Base-by-base conservation (phyloP, 2,888 invertebrate species). In the Oligia latruncula region DNA sequence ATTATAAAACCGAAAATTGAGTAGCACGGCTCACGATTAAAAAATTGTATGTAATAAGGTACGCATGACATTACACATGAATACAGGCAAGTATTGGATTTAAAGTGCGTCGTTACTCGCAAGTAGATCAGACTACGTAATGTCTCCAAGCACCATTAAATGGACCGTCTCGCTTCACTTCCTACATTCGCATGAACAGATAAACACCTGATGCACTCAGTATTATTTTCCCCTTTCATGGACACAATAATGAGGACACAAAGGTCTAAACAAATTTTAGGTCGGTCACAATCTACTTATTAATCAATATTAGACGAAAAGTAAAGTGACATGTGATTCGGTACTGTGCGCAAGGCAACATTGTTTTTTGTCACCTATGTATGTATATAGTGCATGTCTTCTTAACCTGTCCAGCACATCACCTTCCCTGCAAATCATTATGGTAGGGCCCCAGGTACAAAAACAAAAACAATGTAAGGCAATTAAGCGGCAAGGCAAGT, bases 191-290 rank as follows among this genome's bases (percentile, higher is more conserved):
- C 68, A 43, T n/a, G 60, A 78, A 62, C 23, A 74, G 78, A 74
- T 74, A 83, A 67, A 73, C 84, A 86, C 75, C 72, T 79, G 83
- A 82, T 86, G n/a, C 70, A 66, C 64, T 82, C 29, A 15, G 13
- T 20, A 29, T 29, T 60, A 72, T 65, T 71, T 85, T 85, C 29
- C 65, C 46, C 35, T 64, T 71, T 82, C n/a, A 17, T 35, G 13
- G 20, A 9, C 58, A n/a, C 1, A 35, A 58, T 23, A 75, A 17
- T 46, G 35, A 55, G 29, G 15, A 71, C 15, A 35, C 15, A 23
- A 5, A 8, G 15, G 15, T 13, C 0, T 0, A 35, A 35, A 35
- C 52, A 15, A 70, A 70, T 4, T 29, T 35, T 52, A 49, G 13
- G 29, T 6, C 20, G 13, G 13, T 4, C 8, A 23, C 49, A 35